Conservation (phyloP, 2,113 vertebrate genomes). For the Siniperca chuatsi region DNA sequence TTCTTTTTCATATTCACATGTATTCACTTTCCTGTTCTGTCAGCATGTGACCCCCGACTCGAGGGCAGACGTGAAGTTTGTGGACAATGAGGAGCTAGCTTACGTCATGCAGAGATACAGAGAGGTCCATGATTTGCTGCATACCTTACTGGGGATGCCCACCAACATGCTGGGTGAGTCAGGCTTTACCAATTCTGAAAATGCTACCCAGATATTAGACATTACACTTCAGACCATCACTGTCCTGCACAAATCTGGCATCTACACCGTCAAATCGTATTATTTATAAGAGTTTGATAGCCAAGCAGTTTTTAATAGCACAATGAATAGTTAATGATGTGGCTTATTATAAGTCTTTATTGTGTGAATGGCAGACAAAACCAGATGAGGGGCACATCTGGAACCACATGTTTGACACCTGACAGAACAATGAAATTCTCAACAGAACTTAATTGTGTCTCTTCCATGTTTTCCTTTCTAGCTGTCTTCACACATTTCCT, state of each 20-base stretch:
- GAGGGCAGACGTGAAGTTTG: slow-evolving; percentile 90
- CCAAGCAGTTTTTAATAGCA: not conserved
- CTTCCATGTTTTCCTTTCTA: no score
- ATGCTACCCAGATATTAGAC: not conserved
- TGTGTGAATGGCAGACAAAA: not conserved
- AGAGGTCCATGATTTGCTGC: slow-evolving; percentile 94
- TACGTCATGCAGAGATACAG: slow-evolving; percentile 96
- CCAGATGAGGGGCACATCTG: not conserved
- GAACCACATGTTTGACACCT: not conserved
- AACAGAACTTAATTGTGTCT: not conserved
- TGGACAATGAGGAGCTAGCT: slow-evolving; percentile 94
- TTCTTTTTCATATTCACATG: not conserved
- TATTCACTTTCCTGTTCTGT: not conserved
- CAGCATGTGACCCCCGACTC: slow-evolving; percentile 95
- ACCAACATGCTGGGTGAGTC: slow-evolving; percentile 95
- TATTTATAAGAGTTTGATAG: not conserved
- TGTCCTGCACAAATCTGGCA: not conserved
- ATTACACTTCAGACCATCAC: not conserved
- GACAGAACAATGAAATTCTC: not conserved
- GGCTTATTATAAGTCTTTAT: not conserved
- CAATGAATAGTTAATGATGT: not conserved
- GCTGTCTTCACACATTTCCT: no score
- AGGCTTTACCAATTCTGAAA: not conserved
- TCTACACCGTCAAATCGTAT: not conserved
- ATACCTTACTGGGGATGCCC: slow-evolving; percentile 95